These are phyloP conservation scores for Dipodomys merriami DNA, from an alignment of 2,113 vertebrate genomes.

Conservation along the genomic window DNA sequence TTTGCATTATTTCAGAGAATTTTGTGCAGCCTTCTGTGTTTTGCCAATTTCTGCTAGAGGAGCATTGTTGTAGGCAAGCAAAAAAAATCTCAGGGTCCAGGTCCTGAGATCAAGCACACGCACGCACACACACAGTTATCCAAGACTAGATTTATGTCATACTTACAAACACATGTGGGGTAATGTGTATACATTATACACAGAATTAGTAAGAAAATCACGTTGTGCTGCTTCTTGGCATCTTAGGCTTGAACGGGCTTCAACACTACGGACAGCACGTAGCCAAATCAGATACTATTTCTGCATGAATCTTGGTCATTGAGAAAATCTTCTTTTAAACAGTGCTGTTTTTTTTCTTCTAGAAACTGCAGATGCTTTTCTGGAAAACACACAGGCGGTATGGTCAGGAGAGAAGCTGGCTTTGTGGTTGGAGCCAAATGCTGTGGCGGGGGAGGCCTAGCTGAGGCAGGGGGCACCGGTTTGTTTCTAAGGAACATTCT, in stretches of 20 bases:
- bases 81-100: no score
- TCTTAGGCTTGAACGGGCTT: not conserved
- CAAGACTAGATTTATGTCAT: conserved; percentile 12
- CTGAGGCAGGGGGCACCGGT: not conserved
- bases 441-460: not conserved
- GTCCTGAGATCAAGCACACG: no score
- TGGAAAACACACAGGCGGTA: not conserved
- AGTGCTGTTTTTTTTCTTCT: conserved; percentile 8
- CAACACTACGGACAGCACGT: not conserved
- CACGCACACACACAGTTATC: no score
- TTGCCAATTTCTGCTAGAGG: not conserved
- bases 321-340: not conserved
- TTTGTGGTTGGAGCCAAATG: not conserved
- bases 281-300: conserved; percentile 2
- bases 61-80: not conserved
- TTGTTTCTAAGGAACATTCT: conserved; percentile 11
- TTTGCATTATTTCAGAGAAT: not conserved
- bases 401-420: not conserved
- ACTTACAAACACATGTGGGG: not conserved
- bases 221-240: not conserved
- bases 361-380: not conserved
- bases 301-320: not conserved
- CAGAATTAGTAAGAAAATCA: not conserved
- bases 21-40: not conserved
- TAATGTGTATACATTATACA: not conserved